These are phyloP conservation scores for Stenodema calcarata DNA, from an alignment of 2,888 invertebrate genomes.

Conservation along the genomic window DNA sequence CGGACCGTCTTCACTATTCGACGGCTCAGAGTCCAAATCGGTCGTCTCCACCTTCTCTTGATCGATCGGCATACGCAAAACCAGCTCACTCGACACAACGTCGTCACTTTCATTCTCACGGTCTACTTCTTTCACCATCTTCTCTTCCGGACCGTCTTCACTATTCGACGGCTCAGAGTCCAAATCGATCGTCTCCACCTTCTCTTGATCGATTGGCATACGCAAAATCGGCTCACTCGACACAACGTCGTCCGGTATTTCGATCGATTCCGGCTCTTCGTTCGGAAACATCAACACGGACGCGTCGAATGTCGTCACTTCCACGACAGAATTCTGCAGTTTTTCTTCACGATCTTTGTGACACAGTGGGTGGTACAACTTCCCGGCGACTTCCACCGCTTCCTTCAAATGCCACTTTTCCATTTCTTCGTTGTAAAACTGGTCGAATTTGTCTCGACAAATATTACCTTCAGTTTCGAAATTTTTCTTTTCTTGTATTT, in stretches of 20 bases:
- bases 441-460: conserved; percentile 91
- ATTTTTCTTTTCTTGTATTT: conserved; percentile 68
- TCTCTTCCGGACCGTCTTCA: neutral
- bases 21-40: conserved; percentile 50
- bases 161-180: conserved; percentile 49
- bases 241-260: conserved; percentile 1
- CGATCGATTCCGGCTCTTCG: conserved; percentile 17
- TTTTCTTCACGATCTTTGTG: conserved; percentile 74
- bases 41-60: conserved; percentile 25
- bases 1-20: conserved; percentile 8
- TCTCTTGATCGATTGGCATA: conserved; percentile 32
- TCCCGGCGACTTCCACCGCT: conserved; percentile 77
- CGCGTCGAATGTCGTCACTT: neutral
- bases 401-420: conserved; percentile 96
- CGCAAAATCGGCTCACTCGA: neutral
- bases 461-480: conserved; percentile 73
- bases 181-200: conserved; percentile 31
- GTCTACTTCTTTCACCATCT: neutral
- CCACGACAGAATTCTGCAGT: neutral
- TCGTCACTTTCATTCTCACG: too few species aligned
- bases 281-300: neutral
- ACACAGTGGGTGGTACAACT: conserved; percentile 88
- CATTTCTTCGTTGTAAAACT: conserved; percentile 94
- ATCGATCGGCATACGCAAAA: conserved; percentile 10
- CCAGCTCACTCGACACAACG: neutral